Conservation (phyloP, 2,888 invertebrate species). For the Lasioglossum vierecki region DNA sequence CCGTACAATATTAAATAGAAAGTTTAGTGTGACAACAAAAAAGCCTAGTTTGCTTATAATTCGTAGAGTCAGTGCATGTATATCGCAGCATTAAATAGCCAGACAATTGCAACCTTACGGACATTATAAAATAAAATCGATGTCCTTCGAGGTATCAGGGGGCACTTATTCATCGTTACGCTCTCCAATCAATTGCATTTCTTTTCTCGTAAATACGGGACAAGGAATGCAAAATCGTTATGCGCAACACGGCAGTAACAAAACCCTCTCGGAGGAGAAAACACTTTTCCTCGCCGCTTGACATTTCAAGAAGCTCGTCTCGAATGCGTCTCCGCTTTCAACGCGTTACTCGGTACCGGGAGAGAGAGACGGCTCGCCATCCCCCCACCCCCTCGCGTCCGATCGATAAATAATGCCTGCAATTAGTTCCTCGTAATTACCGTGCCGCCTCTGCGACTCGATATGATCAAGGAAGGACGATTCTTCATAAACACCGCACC, state of each 20-base stretch:
- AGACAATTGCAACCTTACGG: not conserved
- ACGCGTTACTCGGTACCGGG: constrained; percentile 7
- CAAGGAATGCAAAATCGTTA: not conserved
- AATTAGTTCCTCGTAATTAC: constrained; percentile 52
- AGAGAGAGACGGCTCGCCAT: not conserved
- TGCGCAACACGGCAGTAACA: not conserved
- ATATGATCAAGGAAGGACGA: constrained; percentile 44
- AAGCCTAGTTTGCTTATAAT: not conserved
- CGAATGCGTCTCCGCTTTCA: constrained; percentile 13
- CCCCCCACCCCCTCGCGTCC: not conserved
- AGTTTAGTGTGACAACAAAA: not conserved
- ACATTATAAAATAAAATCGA: not conserved
- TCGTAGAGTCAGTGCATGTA: not conserved
- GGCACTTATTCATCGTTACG: not conserved
- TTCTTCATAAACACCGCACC: constrained; percentile 35
- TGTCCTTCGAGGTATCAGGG: not conserved
- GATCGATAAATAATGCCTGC: constrained; percentile 45
- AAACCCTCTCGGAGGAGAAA: not conserved
- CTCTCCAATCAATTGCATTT: not conserved
- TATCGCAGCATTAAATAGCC: not conserved
- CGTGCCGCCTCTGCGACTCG: constrained; percentile 35
- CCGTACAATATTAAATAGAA: not conserved
- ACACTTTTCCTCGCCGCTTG: constrained; percentile 29
- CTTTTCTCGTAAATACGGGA: not conserved
- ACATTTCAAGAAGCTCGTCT: constrained; percentile 41